Conservation (phyloP, 2,113 vertebrate genomes). For the Anthoscopus minutus region DNA sequence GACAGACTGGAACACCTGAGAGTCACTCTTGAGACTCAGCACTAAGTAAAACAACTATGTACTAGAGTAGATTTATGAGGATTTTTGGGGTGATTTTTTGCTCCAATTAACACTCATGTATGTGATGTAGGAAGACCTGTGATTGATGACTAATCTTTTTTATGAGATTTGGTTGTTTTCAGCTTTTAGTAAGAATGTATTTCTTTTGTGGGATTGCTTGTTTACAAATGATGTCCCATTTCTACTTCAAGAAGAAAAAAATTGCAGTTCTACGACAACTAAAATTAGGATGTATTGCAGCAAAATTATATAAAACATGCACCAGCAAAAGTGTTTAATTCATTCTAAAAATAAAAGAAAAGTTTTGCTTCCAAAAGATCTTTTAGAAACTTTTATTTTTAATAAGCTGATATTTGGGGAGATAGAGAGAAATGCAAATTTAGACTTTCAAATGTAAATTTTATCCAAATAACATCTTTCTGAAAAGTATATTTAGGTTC, state of each 20-base stretch:
- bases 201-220: neutral
- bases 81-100: neutral
- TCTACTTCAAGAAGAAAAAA: neutral
- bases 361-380: neutral
- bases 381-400: neutral
- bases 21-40: neutral
- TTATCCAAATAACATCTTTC: constrained; percentile 21
- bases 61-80: neutral
- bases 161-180: neutral
- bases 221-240: neutral
- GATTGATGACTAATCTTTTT: neutral
- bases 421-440: neutral
- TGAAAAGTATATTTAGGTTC: constrained; percentile 54
- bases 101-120: neutral
- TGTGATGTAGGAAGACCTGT: neutral
- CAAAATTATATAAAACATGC: neutral
- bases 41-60: neutral
- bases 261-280: neutral
- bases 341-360: neutral
- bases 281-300: neutral
- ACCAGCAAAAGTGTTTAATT: neutral
- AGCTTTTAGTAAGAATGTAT: neutral
- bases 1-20: neutral
- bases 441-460: constrained; percentile 51
- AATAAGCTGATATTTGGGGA: neutral